phyloP scores from a whole-genome alignment of 1,140 invertebrate species.

The Brachionus plicatilis region DNA sequence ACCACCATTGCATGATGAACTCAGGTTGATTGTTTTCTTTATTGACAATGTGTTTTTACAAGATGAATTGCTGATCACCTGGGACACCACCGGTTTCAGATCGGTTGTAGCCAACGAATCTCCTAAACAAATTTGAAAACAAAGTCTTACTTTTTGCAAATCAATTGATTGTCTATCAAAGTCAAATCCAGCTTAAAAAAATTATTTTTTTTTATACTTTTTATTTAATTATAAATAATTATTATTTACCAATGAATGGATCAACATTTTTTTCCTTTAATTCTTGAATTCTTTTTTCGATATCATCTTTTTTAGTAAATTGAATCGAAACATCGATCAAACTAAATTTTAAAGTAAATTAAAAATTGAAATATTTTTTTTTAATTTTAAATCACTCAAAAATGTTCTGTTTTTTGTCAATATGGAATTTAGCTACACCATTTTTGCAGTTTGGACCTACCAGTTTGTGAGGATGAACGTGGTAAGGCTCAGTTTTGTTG shows the following conservation, averaged over 20 bases:
- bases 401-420: not conserved
- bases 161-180: constrained; percentile 9
- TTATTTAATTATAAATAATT: not conserved
- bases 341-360: not conserved
- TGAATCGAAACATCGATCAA: not conserved
- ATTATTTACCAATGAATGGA: not conserved
- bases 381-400: not conserved
- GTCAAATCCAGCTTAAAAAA: not conserved
- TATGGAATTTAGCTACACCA: not conserved
- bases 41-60: not conserved
- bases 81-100: not conserved
- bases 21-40: not conserved
- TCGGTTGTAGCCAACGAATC: too few species aligned
- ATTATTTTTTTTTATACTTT: too few species aligned
- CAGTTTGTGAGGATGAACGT: constrained; percentile 2
- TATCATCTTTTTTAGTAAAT: constrained; percentile 4
- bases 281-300: constrained; percentile 19
- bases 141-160: not conserved
- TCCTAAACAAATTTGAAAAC: constrained; percentile 17
- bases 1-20: not conserved
- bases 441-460: not conserved
- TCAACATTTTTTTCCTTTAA: constrained; percentile 14
- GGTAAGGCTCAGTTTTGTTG: not conserved
- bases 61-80: not conserved
- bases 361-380: not conserved